These are phyloP conservation scores for Clepsis dumicolana DNA, from an alignment of 2,888 invertebrate genomes.

Conservation along the genomic window DNA sequence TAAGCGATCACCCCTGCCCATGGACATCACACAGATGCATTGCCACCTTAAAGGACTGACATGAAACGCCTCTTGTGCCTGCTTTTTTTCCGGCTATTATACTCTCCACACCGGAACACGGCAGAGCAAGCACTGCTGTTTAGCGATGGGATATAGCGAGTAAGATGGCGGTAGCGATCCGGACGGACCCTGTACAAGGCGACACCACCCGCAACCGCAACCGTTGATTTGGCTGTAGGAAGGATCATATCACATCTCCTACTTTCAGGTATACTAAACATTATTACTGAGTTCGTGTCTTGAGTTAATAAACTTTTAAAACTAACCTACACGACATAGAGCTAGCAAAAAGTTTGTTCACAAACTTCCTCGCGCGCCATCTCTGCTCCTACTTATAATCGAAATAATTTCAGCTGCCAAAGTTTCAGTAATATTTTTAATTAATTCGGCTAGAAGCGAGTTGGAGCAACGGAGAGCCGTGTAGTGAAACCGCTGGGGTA, in stretches of 20 bases:
- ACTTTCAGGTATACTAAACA: neutral
- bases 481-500: constrained; percentile 3
- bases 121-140: no score
- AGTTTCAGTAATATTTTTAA: constrained; percentile 17
- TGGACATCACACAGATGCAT: no score
- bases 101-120: no score
- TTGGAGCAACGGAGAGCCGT: constrained; percentile 13
- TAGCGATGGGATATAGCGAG: no score
- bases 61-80: no score
- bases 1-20: no score
- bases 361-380: neutral
- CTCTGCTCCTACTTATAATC: neutral
- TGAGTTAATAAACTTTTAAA: neutral
- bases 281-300: neutral
- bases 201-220: no score
- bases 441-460: constrained; percentile 22
- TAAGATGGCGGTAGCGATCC: no score
- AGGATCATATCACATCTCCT: neutral
- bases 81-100: no score
- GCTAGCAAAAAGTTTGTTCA: neutral
- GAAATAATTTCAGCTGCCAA: constrained; percentile 18
- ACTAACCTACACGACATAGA: neutral
- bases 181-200: no score
- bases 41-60: no score
- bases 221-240: neutral